Evolutionary conservation across 2,888 invertebrate genomes (phyloP), one percentile per base, ranked within the genome.

Genomic region (Drosophila recens): DNA sequence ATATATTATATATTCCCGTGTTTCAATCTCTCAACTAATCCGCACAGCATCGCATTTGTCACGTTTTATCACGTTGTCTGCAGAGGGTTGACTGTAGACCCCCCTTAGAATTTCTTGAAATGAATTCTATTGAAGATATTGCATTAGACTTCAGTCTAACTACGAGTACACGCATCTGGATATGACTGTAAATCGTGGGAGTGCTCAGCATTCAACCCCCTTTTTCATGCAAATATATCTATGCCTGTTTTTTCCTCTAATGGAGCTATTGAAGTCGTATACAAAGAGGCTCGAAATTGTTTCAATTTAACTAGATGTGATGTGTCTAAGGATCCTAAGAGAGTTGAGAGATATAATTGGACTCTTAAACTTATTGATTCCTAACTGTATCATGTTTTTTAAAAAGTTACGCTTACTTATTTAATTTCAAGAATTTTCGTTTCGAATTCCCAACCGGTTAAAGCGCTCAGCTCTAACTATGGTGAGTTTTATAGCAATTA

Each of bases 1-100:
- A 66, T 59, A 27, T 38, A 30, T 8, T 38, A 8, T 30, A 30
- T 30, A 13, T 36, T 51, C 17, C 13, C 34, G 48, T 58, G 46
- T 38, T 46, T 30, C 34, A 57, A 64, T 49, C 13, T 61, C 65
- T 45, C 52, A 62, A 71, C 64, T 82, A 80, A 82, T 82, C 80
- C 75, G 66, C 65, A 63, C 51, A 70, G 69, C 67, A 61, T 54
- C 72, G 72, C 64, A 75, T 80, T 82, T 79, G 82, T 82, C 82
- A 82, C 82, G 82, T 80, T 73, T 75, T 75, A 75, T 75, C 71
- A 53, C 46, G 48, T 13, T 34, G 5, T 67, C 6, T 6, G 61
- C 20, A 66, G 66, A 43, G 70, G 54, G 45, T 70, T 59, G 33
- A 38, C 49, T 15, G 51, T 15, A 15, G 62, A 48, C 67, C 34